Base-by-base conservation (phyloP, 1,140 invertebrate genomes). In the Drosophila pruinosa region DNA sequence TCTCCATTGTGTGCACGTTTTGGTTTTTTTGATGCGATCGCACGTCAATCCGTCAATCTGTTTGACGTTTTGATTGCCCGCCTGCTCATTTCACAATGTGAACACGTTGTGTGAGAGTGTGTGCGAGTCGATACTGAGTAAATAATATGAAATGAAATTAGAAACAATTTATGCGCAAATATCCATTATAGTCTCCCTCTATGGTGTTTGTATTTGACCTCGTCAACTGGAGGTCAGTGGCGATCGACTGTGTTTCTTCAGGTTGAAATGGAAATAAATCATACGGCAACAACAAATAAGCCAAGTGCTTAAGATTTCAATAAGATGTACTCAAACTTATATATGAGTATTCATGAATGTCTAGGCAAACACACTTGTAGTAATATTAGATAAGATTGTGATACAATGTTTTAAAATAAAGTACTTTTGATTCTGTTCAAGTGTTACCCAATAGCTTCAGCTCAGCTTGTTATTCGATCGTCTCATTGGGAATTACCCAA, bases 41-140 rank as follows among this genome's bases (percentile, higher is more conserved):
- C 52, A 58, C 74, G 56, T 85, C 81, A 85, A 80, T 85, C 63
- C 26, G 28, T 59, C 57, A 59, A 59, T 59, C 57, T 31, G 47
- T 7, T 45, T 81, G 81, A 85, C 81, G 58, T 76, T 86, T 86
- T 86, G 81, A 85, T 86, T 79, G 73, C 38, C 57, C 61, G 43
- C 39, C n/a, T 64, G 56, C 53, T 26, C 45, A 76, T 68, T 80
- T 79, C 26, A 31, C 38, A 59, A 57, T 24, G 5, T 26, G 71
- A 38, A 26, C 12, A 24, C 22, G 15, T n/a, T 52, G 34, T 50
- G 8, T 36, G 2, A 19, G 22, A 26, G 24, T 26, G 34, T 4
- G 39, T 15, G 4, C 28, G 22, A 21, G 14, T 14, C 17, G 10
- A 61, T n/a, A 7, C 7, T 17, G 31, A 38, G 15, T 38, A 45